Percentiles rank a stretch among this genome's conserved stretches.
phyloP scores from a whole-genome alignment of 1,140 invertebrate genomes.

The Nomia melanderi region DNA sequence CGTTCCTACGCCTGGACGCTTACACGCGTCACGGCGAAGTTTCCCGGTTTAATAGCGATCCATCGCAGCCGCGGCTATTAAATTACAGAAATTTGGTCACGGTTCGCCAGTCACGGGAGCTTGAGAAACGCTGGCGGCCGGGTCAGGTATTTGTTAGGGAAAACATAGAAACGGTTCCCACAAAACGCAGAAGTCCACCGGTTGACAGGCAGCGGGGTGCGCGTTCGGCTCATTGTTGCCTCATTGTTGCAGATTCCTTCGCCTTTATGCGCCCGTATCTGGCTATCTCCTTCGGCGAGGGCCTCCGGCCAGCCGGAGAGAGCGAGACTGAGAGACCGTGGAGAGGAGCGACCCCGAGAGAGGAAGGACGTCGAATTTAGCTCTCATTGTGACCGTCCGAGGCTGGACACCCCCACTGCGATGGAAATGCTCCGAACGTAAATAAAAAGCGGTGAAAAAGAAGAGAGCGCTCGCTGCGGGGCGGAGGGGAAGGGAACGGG shows the following conservation, averaged over 20 bases:
- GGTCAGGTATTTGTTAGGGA: conserved; percentile 64
- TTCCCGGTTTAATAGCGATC: conserved; percentile 23
- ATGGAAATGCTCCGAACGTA: conserved; percentile 37
- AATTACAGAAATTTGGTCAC: conserved; percentile 51
- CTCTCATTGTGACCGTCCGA: conserved; percentile 56
- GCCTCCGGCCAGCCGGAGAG: neutral
- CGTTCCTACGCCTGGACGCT: neutral
- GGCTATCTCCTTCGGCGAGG: conserved; percentile 41
- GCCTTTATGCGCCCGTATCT: conserved; percentile 54
- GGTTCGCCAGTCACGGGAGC: conserved; percentile 24
- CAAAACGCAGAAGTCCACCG: conserved; percentile 59
- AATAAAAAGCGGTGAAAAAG: conserved; percentile 31
- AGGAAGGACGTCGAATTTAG: conserved; percentile 57
- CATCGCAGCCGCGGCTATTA: neutral
- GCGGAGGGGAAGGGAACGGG: neutral
- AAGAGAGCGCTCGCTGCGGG: conserved; percentile 5
- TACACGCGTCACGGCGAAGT: neutral
- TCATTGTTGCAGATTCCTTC: conserved; percentile 72
- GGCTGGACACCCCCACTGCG: conserved; percentile 57
- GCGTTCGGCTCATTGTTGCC: conserved; percentile 64
- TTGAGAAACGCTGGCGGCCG: conserved; percentile 63
- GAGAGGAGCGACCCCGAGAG: neutral
- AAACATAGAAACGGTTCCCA: conserved; percentile 68
- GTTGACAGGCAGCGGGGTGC: conserved; percentile 60
- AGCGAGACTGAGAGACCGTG: neutral